Base-by-base conservation (phyloP, 2,888 invertebrate species). In the Melikaiella ostensackeni region DNA sequence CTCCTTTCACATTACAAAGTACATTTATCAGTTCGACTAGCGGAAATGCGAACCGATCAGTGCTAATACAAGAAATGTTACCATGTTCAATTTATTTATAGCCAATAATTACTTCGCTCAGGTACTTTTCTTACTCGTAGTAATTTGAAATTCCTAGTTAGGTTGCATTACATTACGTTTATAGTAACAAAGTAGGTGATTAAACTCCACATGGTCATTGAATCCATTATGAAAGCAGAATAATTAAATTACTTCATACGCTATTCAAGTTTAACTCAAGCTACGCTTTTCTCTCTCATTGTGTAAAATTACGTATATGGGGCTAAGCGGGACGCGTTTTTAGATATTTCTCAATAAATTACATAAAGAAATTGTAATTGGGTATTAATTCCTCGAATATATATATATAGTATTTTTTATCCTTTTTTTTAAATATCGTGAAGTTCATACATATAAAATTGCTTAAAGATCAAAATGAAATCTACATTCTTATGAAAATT, bases 121-220 rank as follows among this genome's bases (percentile, higher is more conserved):
- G 19, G 13, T 30, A 13, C n/a, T 38, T 50, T 55, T 46, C n/a
- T 30, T n/a, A 50, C 50, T 30, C 27, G 16, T 6, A 64, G 21
- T 13, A n/a, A 46, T 42, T 46, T 70, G 11, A n/a, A 9, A 50
- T 38, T 70, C 27, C 9, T 70, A 50, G 13, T 16, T 50, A 46
- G 50, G 11, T 24, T 57, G 57, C 5, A 21, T 24, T 24, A 3
- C 13, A 13, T 57, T 57, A 57, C 11, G 4, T 57, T 24, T 57
- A n/a, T n/a, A 57, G 24, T 2, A 57, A 11, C 9, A 24, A 24
- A 57, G 57, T 24, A 11, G 13, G 50, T 33, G 46, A 70, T 50
- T 70, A 70, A 50, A 70, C 50, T 70, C n/a, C 19, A 70, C 70
- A 70, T 19, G 42, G 66, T 27, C 66, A 66, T 46, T 46, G 46